Evolutionary conservation across 2,888 invertebrate genomes (phyloP), one percentile per base, ranked within the genome.

Genomic region (Meiosimyza platycephala): DNA sequence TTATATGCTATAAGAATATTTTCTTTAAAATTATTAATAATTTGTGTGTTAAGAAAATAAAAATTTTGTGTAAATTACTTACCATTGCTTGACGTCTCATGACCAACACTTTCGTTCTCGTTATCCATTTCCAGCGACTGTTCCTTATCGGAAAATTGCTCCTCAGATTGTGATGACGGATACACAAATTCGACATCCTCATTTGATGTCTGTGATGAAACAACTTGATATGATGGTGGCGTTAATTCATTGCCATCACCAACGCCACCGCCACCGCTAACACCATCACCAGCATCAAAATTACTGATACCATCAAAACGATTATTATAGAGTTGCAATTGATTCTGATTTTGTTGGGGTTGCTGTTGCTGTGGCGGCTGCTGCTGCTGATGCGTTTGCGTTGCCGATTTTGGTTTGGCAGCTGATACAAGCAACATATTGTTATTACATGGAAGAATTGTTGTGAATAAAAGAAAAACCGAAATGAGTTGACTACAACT

Each of bases 161-260:
- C 86, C 57, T 83, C 84, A 71, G 85, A 86, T 75, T 82, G 82
- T 72, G 82, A 82, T 73, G 79, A 79, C 72, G 82, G 80, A 78
- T 82, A 84, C 74, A 84, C 77, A 72, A 85, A 80, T 76, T 86
- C 86, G 71, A 82, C 78, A 74, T 84, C 86, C 77, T 85, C 86
- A 73, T 81, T 84, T 79, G 85, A 84, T 82, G 86, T 80, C 76
- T 83, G 84, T 74, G 82, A 81, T 78, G 85, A 80, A 76, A 83
- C 77, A 65, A 81, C 82, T 77, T 85, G 84, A 78, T 84, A 84
- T 59, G 83, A 81, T 69, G 84, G 83, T 67, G 84, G 83, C 72
- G 79, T 80, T 68, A 76, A 80, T 72, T 76, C 78, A 55, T 76
- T 79, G 69, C 71, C 76, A 55, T 76, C 78, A 68, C 71, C 76